phyloP scores from a whole-genome alignment of 1,140 invertebrate species.

The Zeugodacus cucurbitae region DNA sequence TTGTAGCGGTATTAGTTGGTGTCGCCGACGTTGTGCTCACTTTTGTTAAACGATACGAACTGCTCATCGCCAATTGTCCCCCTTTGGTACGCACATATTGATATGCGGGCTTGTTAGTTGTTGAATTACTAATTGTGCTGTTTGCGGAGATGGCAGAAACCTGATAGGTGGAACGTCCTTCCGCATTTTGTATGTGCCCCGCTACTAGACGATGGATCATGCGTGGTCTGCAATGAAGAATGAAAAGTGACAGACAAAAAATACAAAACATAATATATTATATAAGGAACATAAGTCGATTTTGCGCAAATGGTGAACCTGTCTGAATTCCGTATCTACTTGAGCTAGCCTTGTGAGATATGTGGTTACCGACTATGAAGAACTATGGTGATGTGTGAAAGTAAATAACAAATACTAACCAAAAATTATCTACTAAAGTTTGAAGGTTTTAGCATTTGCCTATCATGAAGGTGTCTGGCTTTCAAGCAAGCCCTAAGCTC shows the following conservation, averaged over 20 bases:
- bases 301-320: too few relatives aligned
- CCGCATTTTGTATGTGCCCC: conserved; percentile 69
- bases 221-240: conserved; percentile 64
- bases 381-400: too few relatives aligned
- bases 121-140: conserved; percentile 45
- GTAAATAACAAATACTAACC: too few relatives aligned
- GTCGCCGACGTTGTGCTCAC: conserved; percentile 9
- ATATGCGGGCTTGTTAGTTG: neutral
- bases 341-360: too few relatives aligned
- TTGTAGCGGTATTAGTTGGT: conserved; percentile 41
- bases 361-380: too few relatives aligned
- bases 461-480: too few relatives aligned
- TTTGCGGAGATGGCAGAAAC: conserved; percentile 57
- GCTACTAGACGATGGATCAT: conserved; percentile 72
- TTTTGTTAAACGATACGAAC: conserved; percentile 32
- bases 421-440: too few relatives aligned
- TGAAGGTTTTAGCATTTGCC: too few relatives aligned
- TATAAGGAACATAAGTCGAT: too few relatives aligned
- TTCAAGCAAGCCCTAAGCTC: too few relatives aligned
- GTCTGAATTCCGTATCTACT: too few relatives aligned
- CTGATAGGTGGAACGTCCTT: conserved; percentile 57
- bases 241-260: neutral
- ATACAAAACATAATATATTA: too few relatives aligned
- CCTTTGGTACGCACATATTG: neutral
- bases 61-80: conserved; percentile 10